Evolutionary conservation across 2,888 invertebrate species (phyloP), one percentile per base, ranked within the genome.

Genomic region (Macrosiphum euphorbiae): DNA sequence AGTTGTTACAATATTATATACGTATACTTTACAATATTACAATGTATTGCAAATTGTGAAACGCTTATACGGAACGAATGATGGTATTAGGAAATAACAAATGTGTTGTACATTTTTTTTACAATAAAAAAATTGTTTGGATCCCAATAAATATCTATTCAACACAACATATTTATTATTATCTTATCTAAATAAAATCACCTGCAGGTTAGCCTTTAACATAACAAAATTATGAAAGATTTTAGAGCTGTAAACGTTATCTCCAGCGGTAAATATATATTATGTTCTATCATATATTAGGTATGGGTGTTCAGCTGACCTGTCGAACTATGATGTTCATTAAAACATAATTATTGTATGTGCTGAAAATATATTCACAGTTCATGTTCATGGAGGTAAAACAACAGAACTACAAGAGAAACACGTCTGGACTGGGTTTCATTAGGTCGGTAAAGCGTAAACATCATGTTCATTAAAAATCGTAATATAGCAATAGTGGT

Each of bases 331-430:
- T 90, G 85, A 58, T 78, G 35, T 93, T 44, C 89, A 93, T 92
- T 88, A 92, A 67, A 93, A 90, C 26, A 88, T 88, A 88, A 92
- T 92, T 87, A 87, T n/a, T 58, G 3, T 91, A 44, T 35, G n/a
- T 50, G n/a, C n/a, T 58, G 16, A 11, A 44, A 47, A 47, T 61
- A 47, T 35, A n/a, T 28, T 61, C 16, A 44, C 20, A 28, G 2
- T 24, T 44, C 28, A 44, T 88, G 20, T 78, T 35, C 35, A 41
- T 78, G 78, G 78, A 78, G 35, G 78, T 35, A 78, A 47, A 86
- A 86, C 47, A 86, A 86, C 44, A 86, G 3, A 88, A 88, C 35
- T 52, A 35, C 35, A 86, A 86, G 26, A 44, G 16, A 44, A 47
- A 44, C 13, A 35, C 2, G 86, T 50, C 47, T 50, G 47, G 47